Base-by-base conservation (phyloP, 2,113 vertebrate species). In the Corapipo altera region DNA sequence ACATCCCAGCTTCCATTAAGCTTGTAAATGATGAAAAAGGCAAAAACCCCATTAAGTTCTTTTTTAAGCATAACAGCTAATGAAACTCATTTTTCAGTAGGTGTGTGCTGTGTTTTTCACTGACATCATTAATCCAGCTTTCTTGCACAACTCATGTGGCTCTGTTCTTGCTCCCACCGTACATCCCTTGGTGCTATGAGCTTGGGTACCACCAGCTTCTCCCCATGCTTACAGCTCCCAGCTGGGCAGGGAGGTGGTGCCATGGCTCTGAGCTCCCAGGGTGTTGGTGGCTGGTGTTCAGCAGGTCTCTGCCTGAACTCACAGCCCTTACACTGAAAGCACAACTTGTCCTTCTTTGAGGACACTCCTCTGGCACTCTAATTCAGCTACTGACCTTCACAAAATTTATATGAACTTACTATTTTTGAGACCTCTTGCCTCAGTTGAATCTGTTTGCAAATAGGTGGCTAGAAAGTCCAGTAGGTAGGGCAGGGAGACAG, bases 201-300 rank as follows among this genome's bases (percentile, higher is more conserved):
- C 16, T n/a, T 35, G 48, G 35, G 15, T 59, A 15, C 32, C 33
- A 64, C 14, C 43, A 84, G 3, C 23, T 59, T 52, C 22, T 79
- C 27, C 26, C 35, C 3, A 1, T 37, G 12, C 21, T 35, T 22
- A 4, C 27, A 14, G 55, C 24, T 80, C 57, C 24, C 46, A 44
- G 10, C 23, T 58, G 62, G 49, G 39, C 49, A 35, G 13, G n/a
- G 24, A 43, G 41, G 11, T n/a, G 22, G 20, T 28, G 71, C 37
- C 4, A 3, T 6, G 75, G 21, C 30, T 59, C 21, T 61, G 33
- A 77, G 65, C 46, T 90, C 35, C 49, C 44, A 46, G 20, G 9
- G 8, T 5, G 8, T 55, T 2, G 5, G 16, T 51, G 57, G 20
- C 41, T 58, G n/a, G 8, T 43, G 44, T 37, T 79, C 0, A 0